A percentile compares a stretch with the other conserved stretches of the same genome.
Evolutionary conservation across 2,113 vertebrate genomes (phyloP).

Genomic region (Ictalurus furcatus): DNA sequence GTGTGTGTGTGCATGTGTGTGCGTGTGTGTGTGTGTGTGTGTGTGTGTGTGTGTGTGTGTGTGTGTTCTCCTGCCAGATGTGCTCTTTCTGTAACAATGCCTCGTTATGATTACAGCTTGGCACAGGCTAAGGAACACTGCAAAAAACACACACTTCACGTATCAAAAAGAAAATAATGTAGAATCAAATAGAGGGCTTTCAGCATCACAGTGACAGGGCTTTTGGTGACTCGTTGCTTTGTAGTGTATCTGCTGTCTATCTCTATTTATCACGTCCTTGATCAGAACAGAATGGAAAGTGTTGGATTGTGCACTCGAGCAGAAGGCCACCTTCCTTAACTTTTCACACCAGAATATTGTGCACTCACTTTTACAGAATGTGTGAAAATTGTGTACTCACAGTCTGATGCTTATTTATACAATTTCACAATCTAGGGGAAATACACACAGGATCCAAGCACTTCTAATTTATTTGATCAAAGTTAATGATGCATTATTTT

Average conservation of each 20-base stretch:
- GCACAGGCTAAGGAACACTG: conserved; percentile 37
- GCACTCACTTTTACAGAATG: conserved; percentile 5
- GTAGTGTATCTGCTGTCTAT: conserved; percentile 43
- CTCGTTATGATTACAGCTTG: conserved; percentile 56
- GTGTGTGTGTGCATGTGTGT: conserved; percentile 15
- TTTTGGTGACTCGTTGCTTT: conserved; percentile 37
- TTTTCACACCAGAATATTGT: conserved; percentile 23
- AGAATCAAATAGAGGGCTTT: conserved; percentile 35
- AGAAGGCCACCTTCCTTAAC: conserved; percentile 27
- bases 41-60: conserved; percentile 16
- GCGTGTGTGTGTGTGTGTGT: conserved; percentile 3
- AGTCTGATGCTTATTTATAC: background rate
- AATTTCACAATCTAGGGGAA: background rate
- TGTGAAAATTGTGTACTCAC: background rate
- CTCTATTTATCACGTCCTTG: conserved; percentile 41
- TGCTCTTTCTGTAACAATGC: conserved; percentile 41
- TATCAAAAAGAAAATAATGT: conserved; percentile 51
- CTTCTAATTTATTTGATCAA: background rate
- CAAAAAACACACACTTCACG: conserved; percentile 43
- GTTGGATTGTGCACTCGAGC: conserved; percentile 28
- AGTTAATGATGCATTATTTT: background rate
- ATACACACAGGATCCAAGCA: background rate
- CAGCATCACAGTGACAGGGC: conserved; percentile 35
- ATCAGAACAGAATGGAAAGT: conserved; percentile 6
- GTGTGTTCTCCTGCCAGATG: conserved; percentile 27